phyloP scores from a whole-genome alignment of 2,113 vertebrate species.

The Nothobranchius furzeri region DNA sequence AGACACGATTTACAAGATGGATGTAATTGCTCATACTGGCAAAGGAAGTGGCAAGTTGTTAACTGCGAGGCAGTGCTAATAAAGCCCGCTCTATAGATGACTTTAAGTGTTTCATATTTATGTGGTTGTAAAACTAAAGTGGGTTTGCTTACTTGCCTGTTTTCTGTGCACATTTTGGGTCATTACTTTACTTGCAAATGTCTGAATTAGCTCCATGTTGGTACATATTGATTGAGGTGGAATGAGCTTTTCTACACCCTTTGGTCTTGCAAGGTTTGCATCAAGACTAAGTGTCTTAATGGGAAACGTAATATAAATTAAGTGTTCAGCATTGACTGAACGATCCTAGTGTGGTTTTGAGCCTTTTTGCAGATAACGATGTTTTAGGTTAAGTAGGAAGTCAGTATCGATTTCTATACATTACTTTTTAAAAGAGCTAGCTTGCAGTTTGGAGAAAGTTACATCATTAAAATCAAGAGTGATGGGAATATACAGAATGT shows the following conservation, averaged over 20 bases:
- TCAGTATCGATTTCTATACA: constrained; percentile 7
- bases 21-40: not conserved
- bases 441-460: constrained; percentile 16
- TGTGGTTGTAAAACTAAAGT: not conserved
- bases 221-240: not conserved
- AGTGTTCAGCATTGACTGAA: not conserved
- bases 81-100: constrained; percentile 8
- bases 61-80: not conserved
- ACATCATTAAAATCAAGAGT: not conserved
- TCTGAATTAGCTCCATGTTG: not conserved
- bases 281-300: not conserved
- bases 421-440: not conserved
- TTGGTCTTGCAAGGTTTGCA: not conserved
- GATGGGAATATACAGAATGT: not conserved
- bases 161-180: constrained; percentile 1
- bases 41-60: constrained; percentile 2
- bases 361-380: constrained; percentile 3
- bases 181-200: not conserved
- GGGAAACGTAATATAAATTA: not conserved
- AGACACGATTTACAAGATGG: not conserved
- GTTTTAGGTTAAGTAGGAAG: constrained; percentile 2
- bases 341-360: not conserved
- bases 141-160: not conserved
- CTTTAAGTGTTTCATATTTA: constrained; percentile 20
- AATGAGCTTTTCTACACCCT: not conserved